Evolutionary conservation across 2,888 invertebrate species (phyloP).

Genomic region (Ectemnius cavifrons): DNA sequence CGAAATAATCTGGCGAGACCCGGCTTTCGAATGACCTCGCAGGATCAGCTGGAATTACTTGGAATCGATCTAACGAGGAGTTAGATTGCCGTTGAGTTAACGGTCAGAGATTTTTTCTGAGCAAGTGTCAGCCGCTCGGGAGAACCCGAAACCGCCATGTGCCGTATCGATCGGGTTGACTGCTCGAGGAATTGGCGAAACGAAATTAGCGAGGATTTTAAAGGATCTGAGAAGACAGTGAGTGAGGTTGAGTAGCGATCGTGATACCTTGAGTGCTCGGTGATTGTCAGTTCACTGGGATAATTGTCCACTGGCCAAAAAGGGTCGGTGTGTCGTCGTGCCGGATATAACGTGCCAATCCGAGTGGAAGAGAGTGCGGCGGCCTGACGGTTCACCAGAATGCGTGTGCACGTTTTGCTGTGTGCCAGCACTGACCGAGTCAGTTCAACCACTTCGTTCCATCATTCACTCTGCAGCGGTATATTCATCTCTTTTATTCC

Average conservation of each 20-base stretch:
- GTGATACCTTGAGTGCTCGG: constrained; percentile 45
- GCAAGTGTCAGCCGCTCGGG: constrained; percentile 6
- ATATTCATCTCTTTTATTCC: no score
- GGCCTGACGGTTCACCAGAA: constrained; percentile 27
- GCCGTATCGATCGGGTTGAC: constrained; percentile 56
- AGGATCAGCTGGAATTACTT: not conserved
- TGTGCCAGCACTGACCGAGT: not conserved
- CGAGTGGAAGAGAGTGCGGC: constrained; percentile 34
- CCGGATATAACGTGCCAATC: constrained; percentile 49
- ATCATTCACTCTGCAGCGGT: no score
- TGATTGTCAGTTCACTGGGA: constrained; percentile 47
- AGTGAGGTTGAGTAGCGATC: constrained; percentile 27
- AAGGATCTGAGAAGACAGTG: not conserved
- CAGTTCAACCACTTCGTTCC: no score
- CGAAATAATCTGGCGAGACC: no score
- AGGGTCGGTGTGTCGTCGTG: constrained; percentile 13
- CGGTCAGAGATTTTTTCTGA: not conserved
- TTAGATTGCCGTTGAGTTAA: not conserved
- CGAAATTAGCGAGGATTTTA: not conserved
- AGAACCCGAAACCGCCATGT: constrained; percentile 51
- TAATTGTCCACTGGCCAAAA: constrained; percentile 45
- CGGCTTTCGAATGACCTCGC: not conserved
- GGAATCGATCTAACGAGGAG: not conserved
- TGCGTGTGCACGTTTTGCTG: no score
- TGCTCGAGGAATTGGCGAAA: not conserved